phyloP scores from a whole-genome alignment of 2,113 vertebrate species.

The human region GRCh38 chr19:38214001-38214500 shows the following conservation, averaged over 20 bases:
- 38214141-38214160: neutral
- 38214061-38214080: conserved; percentile 41
- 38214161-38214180: neutral
- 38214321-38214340: neutral
- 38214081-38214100: conserved; percentile 14
- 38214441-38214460: neutral
- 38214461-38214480: conserved; percentile 41
- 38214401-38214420: neutral
- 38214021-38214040: conserved; percentile 70
- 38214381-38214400: neutral
- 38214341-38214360: neutral
- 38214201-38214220: neutral
- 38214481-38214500: neutral
- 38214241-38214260: neutral
- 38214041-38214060: conserved; percentile 61
- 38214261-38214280: neutral
- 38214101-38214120: conserved; percentile 26
- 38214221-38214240: neutral
- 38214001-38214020: conserved; percentile 64
- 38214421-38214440: neutral
- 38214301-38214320: neutral
- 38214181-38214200: neutral
- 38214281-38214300: accelerated
- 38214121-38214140: neutral
- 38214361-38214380: neutral